Conservation (phyloP, 2,797 vertebrate species). For the Periophthalmus magnuspinnatus region DNA sequence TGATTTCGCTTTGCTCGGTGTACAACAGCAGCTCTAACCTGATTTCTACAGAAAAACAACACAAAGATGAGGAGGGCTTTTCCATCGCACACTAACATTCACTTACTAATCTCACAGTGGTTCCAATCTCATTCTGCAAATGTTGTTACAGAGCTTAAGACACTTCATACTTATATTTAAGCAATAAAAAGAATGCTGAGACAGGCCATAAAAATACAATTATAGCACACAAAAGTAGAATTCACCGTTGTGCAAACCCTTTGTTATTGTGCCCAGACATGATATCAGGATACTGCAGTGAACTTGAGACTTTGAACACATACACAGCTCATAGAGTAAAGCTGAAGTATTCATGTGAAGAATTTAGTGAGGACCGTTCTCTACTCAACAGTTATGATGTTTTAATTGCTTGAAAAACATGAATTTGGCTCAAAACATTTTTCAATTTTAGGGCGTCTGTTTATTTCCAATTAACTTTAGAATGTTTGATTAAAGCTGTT, state of each 20-base stretch:
- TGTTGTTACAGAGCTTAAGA: constrained; percentile 34
- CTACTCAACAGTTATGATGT: too few relatives aligned
- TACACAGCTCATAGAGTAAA: neutral
- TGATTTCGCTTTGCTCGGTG: constrained; percentile 23
- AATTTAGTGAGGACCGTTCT: too few relatives aligned
- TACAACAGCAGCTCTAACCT: neutral
- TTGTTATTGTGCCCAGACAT: constrained; percentile 16
- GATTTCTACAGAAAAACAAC: neutral
- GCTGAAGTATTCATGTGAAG: neutral
- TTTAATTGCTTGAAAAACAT: too few relatives aligned
- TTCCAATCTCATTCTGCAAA: constrained; percentile 33
- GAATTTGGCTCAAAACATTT: neutral
- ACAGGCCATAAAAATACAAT: constrained; percentile 37
- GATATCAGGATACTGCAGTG: constrained; percentile 26
- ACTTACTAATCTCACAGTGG: constrained; percentile 67
- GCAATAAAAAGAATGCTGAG: constrained; percentile 32
- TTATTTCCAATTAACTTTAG: too few relatives aligned
- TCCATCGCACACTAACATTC: constrained; percentile 25
- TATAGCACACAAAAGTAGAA: constrained; percentile 28
- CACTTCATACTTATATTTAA: constrained; percentile 57
- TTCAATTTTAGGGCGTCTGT: neutral
- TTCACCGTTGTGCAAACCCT: constrained; percentile 22
- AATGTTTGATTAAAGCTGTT: too few relatives aligned
- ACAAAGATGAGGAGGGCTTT: neutral
- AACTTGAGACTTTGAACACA: constrained; percentile 1